Evolutionary conservation across 2,888 invertebrate genomes (phyloP).

Genomic region (Phragmatobia fuliginosa): DNA sequence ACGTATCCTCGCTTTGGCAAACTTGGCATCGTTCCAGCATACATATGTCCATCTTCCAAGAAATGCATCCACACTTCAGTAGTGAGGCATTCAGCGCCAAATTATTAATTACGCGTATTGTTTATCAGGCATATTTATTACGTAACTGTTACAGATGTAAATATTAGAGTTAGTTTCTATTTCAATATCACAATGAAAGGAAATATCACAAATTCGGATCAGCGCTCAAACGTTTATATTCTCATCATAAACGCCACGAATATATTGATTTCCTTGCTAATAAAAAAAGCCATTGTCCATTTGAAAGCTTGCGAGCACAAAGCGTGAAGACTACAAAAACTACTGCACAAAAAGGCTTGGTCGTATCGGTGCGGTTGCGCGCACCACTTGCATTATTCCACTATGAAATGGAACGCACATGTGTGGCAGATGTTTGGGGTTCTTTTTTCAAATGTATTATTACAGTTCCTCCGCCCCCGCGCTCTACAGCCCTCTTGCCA

Average conservation of each 20-base stretch:
- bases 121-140: conserved; percentile 56
- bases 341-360: conserved; percentile 75
- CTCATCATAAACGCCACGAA: conserved; percentile 63
- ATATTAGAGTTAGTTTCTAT: conserved; percentile 16
- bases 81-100: conserved; percentile 58
- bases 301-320: conserved; percentile 79
- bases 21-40: conserved; percentile 75
- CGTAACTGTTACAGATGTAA: conserved; percentile 47
- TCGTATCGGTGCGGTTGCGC: conserved; percentile 74
- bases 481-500: conserved; percentile 41
- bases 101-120: conserved; percentile 65
- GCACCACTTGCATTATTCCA: conserved; percentile 81
- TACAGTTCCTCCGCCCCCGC: conserved; percentile 67
- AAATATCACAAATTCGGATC: conserved; percentile 37
- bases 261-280: conserved; percentile 78
- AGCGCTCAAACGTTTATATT: conserved; percentile 43
- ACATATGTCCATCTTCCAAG: conserved; percentile 71
- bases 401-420: conserved; percentile 80
- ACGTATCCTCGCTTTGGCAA: conserved; percentile 53
- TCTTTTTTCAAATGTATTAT: conserved; percentile 83
- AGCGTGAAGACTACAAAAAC: conserved; percentile 82
- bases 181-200: conserved; percentile 40
- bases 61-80: conserved; percentile 69
- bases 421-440: conserved; percentile 84
- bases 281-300: conserved; percentile 77